Conservation (phyloP, 2,888 invertebrate species). For the Cheilosia variabilis region DNA sequence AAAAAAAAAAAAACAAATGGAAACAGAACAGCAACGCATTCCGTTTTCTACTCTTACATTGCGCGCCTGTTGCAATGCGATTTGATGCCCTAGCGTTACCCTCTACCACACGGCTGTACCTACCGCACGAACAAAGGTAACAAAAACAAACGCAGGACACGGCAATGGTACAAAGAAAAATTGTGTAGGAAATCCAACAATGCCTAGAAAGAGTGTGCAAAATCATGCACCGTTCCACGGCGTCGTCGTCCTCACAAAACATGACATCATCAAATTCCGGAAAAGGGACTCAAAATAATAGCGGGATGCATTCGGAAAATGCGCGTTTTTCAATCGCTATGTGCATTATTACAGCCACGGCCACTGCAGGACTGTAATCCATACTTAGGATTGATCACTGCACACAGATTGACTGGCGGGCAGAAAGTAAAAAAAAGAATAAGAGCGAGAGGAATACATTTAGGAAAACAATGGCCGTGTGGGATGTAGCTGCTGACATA, state of each 20-base stretch:
- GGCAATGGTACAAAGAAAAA: conserved; percentile 24
- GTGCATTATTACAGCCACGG: background rate
- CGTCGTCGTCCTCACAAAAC: conserved; percentile 43
- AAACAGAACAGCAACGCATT: conserved; percentile 16
- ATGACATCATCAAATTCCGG: conserved; percentile 54
- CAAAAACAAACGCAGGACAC: conserved; percentile 36
- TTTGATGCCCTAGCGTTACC: conserved; percentile 44
- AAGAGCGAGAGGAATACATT: conserved; percentile 66
- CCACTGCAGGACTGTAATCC: conserved; percentile 59
- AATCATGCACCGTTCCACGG: conserved; percentile 64
- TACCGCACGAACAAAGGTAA: conserved; percentile 42
- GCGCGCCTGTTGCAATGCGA: conserved; percentile 52
- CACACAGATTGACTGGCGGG: conserved; percentile 48
- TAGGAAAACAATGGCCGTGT: conserved; percentile 64
- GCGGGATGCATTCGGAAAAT: conserved; percentile 68
- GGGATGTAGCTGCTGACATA: conserved; percentile 41
- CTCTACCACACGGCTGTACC: conserved; percentile 31
- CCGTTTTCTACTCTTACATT: conserved; percentile 37
- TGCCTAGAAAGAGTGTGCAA: conserved; percentile 52
- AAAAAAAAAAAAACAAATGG: conserved; percentile 31
- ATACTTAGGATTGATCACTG: conserved; percentile 73
- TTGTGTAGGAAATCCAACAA: conserved; percentile 36
- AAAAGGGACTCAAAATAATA: conserved; percentile 46
- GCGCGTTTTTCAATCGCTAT: conserved; percentile 53
- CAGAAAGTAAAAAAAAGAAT: conserved; percentile 48